phyloP scores from a whole-genome alignment of 2,113 vertebrate genomes.

The Pseudorectes ferrugineus region DNA sequence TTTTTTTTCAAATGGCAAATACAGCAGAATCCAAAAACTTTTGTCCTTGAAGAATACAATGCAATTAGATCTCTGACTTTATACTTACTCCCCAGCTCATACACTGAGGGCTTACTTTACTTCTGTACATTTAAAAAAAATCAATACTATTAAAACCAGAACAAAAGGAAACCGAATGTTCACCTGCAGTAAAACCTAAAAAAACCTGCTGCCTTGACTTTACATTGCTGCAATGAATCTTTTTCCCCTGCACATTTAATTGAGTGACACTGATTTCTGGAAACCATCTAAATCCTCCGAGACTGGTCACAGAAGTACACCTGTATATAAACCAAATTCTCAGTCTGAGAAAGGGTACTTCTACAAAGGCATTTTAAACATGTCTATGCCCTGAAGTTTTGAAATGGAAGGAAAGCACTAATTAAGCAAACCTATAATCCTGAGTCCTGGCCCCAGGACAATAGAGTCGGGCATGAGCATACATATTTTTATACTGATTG shows the following conservation, averaged over 20 bases:
- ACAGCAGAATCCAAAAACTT: slow-evolving; percentile 21
- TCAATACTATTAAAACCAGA: slow-evolving; percentile 39
- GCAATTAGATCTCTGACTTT: slow-evolving; percentile 4
- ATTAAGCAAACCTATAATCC: slow-evolving; percentile 21
- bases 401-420: neutral
- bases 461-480: rapidly evolving
- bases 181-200: neutral
- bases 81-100: neutral
- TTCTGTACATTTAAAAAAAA: slow-evolving; percentile 8
- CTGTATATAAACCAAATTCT: neutral
- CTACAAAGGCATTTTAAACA: neutral
- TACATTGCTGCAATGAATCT: neutral
- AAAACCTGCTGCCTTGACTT: neutral
- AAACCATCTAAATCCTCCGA: neutral
- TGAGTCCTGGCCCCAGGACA: neutral
- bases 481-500: neutral
- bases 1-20: slow-evolving; percentile 47
- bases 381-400: neutral
- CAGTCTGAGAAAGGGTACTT: neutral
- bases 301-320: neutral
- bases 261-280: neutral
- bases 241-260: neutral
- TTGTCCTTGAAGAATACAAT: slow-evolving; percentile 40
- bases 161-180: neutral
- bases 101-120: slow-evolving; percentile 14